phyloP scores from a whole-genome alignment of 2,888 invertebrate species.

The Automeris io region DNA sequence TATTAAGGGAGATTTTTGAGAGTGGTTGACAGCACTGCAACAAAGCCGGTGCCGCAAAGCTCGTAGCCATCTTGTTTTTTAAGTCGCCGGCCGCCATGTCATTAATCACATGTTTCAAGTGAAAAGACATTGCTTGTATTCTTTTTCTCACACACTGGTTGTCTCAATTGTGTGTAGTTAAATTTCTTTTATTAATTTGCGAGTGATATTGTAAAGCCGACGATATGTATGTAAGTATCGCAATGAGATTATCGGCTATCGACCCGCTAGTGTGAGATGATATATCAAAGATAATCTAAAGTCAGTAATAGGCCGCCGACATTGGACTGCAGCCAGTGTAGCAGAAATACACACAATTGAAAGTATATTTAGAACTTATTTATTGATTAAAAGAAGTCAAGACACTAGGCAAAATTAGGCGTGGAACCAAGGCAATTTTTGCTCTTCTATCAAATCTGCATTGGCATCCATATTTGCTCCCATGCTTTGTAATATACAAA shows the following conservation, averaged over 20 bases:
- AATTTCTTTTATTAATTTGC: background rate
- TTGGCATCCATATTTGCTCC: no score
- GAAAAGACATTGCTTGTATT: slow-evolving; percentile 2
- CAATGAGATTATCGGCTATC: background rate
- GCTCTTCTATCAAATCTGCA: no score
- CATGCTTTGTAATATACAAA: no score
- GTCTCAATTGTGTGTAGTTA: background rate
- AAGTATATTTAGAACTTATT: no score
- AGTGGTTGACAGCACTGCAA: background rate
- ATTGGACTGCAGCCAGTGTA: no score
- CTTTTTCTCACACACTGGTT: background rate
- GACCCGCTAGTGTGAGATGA: no score
- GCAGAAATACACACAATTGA: no score
- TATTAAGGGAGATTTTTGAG: background rate
- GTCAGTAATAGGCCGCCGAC: no score
- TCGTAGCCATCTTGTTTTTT: slow-evolving; percentile 67
- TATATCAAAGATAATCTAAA: no score
- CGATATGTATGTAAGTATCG: slow-evolving; percentile 8
- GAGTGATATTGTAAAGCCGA: background rate
- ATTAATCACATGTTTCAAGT: slow-evolving; percentile 41
- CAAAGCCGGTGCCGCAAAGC: slow-evolving; percentile 14
- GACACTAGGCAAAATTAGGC: no score
- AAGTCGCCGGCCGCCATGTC: slow-evolving; percentile 65
- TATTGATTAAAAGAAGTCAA: no score
- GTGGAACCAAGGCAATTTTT: no score